Base-by-base conservation (phyloP, 2,797 vertebrate species). In the Pangasius macronema region DNA sequence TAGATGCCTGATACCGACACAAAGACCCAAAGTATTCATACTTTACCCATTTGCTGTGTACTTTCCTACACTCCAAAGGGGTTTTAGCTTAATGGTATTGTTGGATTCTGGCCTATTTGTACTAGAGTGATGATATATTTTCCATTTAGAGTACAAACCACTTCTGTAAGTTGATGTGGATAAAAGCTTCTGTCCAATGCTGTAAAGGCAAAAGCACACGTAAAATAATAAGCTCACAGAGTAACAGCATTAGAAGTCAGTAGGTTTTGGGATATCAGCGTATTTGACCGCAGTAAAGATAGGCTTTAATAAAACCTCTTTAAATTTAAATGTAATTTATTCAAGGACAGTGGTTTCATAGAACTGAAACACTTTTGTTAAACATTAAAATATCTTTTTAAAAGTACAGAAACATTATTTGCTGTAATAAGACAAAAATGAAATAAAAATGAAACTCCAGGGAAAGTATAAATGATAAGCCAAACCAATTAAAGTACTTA, bases 71-170 rank as follows among this genome's bases (percentile, higher is more conserved):
- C 6, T 63, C 3, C 20, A 46, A n/a, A 27, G 22, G 13, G 24
- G 3, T 49, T 63, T 82, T 81, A 81, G 57, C 57, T 61, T 81
- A 61, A 81, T 81, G 79, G 79, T 16, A 42, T 81, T 61, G 27
- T 81, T 81, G 79, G 79, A 81, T 42, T 46, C 5, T 65, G 59
- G 80, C 80, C 57, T 63, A 63, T 82, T 63, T 46, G 36, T 63
- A 57, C 77, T 39, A 80, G 30, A 59, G 10, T 46, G 59, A 30
- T 8, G 59, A 82, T 65, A 49, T 82, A 49, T 82, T 65, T 63
- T 46, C 80, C 80, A 82, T 82, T 82, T 82, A 82, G 39, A 82
- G 39, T 42, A 65, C 80, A 65, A 65, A 65, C 42, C 57, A 82
- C 39, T 82, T 82, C 14, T 82, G 59, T 49, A 82, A 20, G 59